phyloP scores from a whole-genome alignment of 2,888 invertebrate genomes.

The Diarsia brunnea region DNA sequence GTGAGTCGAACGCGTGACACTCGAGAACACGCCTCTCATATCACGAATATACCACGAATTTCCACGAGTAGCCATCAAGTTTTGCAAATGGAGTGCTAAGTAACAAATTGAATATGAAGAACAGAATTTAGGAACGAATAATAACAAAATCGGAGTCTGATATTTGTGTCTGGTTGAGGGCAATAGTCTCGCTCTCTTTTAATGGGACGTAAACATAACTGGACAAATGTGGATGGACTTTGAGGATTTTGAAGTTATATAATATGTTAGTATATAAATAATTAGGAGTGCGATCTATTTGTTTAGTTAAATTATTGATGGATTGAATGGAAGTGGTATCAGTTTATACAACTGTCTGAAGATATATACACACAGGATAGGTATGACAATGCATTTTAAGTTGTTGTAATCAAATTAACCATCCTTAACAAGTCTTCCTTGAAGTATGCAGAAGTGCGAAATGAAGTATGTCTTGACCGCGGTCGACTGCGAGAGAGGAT shows the following conservation, averaged over 20 bases:
- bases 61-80: neutral
- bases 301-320: neutral
- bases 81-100: slow-evolving; percentile 35
- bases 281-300: neutral
- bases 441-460: neutral
- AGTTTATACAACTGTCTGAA: neutral
- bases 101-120: neutral
- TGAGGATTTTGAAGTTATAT: too few species aligned
- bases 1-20: slow-evolving; percentile 41
- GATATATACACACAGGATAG: neutral
- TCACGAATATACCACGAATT: slow-evolving; percentile 52
- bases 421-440: neutral
- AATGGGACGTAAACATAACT: too few species aligned
- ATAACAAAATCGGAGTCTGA: neutral
- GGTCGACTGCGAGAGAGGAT: neutral
- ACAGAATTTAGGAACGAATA: neutral
- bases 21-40: slow-evolving; percentile 41
- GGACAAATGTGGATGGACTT: too few species aligned
- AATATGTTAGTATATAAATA: neutral
- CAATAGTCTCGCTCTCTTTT: too few species aligned
- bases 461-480: neutral
- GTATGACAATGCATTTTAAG: neutral
- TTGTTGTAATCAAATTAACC: neutral
- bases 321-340: neutral
- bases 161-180: too few species aligned